A percentile compares a stretch with the other conserved stretches of the same genome.
Evolutionary conservation across 2,888 invertebrate species (phyloP).

Genomic region (Archips xylosteana): DNA sequence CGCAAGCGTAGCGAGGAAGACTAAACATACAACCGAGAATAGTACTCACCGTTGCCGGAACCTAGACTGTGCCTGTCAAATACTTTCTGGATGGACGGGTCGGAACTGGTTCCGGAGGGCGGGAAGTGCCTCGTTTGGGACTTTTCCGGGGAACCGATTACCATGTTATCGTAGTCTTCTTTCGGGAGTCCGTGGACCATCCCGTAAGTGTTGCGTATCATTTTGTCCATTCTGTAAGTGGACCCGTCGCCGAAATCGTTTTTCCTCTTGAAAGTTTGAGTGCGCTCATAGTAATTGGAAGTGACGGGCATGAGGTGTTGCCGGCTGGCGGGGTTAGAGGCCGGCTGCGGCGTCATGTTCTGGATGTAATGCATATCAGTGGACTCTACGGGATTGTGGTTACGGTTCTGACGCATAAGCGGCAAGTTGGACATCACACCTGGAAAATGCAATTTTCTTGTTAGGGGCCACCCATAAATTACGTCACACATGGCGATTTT

Average conservation of each 20-base stretch:
- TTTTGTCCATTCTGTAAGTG: slow-evolving; percentile 73
- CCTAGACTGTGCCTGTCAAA: slow-evolving; percentile 75
- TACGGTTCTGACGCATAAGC: slow-evolving; percentile 68
- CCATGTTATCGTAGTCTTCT: slow-evolving; percentile 67
- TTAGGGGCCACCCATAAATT: too few relatives aligned
- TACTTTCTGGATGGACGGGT: slow-evolving; percentile 67
- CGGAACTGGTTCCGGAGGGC: slow-evolving; percentile 66
- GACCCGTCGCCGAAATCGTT: slow-evolving; percentile 75
- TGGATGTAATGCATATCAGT: slow-evolving; percentile 75
- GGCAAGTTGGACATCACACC: slow-evolving; percentile 72
- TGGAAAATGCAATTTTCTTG: slow-evolving; percentile 52
- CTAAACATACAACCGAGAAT: slow-evolving; percentile 44
- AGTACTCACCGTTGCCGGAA: slow-evolving; percentile 76
- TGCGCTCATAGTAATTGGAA: slow-evolving; percentile 72
- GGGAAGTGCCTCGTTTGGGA: slow-evolving; percentile 64
- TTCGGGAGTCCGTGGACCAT: slow-evolving; percentile 69
- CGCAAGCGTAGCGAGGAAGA: slow-evolving; percentile 53
- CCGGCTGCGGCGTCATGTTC: slow-evolving; percentile 58
- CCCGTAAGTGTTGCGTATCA: slow-evolving; percentile 73
- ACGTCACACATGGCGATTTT: too few relatives aligned
- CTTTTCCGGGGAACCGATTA: slow-evolving; percentile 63
- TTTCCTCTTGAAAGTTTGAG: slow-evolving; percentile 72
- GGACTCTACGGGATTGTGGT: slow-evolving; percentile 73
- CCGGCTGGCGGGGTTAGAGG: slow-evolving; percentile 53
- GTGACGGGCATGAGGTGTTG: slow-evolving; percentile 69